Conservation (phyloP, 2,888 invertebrate species). For the Stenichneumon culpator region DNA sequence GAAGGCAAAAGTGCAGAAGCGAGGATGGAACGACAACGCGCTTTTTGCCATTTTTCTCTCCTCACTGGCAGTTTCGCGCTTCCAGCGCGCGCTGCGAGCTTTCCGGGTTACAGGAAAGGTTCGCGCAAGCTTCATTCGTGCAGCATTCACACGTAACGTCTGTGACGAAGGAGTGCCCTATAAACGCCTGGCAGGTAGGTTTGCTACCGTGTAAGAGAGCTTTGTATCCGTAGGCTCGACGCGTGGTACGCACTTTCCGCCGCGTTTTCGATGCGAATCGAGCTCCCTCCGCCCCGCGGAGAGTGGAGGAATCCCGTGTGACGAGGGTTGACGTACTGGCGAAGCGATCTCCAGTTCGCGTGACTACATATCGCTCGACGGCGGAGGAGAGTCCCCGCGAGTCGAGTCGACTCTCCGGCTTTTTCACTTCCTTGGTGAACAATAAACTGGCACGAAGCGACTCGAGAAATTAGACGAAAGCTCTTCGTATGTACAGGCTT, state of each 20-base stretch:
- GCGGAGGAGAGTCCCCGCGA: not conserved
- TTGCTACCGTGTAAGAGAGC: not conserved
- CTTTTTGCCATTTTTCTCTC: conserved; percentile 19
- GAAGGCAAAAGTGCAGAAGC: not conserved
- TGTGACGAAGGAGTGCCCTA: conserved; percentile 12
- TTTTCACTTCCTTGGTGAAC: not conserved
- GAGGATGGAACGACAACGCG: conserved; percentile 6
- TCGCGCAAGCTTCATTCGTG: not conserved
- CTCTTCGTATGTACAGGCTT: not conserved
- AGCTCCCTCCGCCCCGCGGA: not conserved
- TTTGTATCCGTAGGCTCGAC: conserved; percentile 47
- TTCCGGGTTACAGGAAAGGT: not conserved
- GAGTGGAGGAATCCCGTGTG: not conserved
- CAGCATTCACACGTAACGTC: conserved; percentile 5
- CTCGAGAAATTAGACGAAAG: conserved; percentile 14
- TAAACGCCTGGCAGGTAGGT: not conserved
- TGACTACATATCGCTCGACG: not conserved
- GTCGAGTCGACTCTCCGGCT: not conserved
- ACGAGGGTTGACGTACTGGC: not conserved
- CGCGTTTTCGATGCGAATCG: conserved; percentile 15
- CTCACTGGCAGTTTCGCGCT: not conserved
- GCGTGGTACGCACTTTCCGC: conserved; percentile 45
- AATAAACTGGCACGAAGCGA: not conserved
- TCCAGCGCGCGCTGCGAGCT: not conserved
- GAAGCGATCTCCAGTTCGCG: not conserved